Evolutionary conservation across 2,888 invertebrate species (phyloP).

Genomic region (Mythimna ferrago): DNA sequence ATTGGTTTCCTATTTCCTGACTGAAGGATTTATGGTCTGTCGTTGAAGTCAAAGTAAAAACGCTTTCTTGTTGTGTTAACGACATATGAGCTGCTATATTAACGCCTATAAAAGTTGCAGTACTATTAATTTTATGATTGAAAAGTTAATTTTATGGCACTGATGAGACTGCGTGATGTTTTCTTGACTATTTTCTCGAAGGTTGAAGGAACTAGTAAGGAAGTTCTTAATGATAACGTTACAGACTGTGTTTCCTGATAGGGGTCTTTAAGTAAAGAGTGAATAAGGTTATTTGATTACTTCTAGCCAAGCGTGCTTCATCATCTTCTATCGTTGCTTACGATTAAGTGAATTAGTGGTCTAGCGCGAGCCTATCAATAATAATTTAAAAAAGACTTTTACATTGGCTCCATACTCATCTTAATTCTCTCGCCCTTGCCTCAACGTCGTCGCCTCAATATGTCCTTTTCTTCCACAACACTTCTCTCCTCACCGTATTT

Average conservation of each 20-base stretch:
- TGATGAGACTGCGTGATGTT: neutral
- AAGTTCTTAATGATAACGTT: neutral
- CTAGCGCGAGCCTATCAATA: no score
- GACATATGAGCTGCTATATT: slow-evolving; percentile 12
- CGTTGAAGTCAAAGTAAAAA: neutral
- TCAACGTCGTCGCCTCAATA: neutral
- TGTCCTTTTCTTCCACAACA: neutral
- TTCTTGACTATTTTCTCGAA: neutral
- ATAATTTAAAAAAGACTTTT: no score
- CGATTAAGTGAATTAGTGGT: no score
- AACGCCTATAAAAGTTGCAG: neutral
- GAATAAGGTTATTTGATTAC: no score
- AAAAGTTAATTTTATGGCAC: neutral
- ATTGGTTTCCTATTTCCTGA: slow-evolving; percentile 64
- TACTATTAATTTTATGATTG: neutral
- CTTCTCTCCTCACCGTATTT: neutral
- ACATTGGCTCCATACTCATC: neutral
- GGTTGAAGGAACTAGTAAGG: neutral
- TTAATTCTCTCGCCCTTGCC: neutral
- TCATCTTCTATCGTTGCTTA: no score
- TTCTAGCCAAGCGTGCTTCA: no score
- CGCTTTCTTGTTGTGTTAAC: slow-evolving; percentile 39
- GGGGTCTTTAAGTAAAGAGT: no score
- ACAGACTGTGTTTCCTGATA: neutral
- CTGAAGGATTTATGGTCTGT: slow-evolving; percentile 59